Conservation (phyloP, 2,113 vertebrate species). For the Apistogramma diplotaenia region DNA sequence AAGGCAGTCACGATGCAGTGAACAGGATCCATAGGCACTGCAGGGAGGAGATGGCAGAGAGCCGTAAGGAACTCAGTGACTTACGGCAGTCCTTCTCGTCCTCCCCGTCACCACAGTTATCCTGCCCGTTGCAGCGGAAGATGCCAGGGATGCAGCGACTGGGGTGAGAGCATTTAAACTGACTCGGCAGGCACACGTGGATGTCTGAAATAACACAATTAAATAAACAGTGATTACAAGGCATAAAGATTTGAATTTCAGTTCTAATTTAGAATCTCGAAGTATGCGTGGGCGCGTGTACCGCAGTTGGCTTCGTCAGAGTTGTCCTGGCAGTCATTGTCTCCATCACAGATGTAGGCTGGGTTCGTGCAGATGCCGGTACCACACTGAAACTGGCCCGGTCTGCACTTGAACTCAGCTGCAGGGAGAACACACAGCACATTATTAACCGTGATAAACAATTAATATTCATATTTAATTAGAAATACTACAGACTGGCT, state of each 20-base stretch:
- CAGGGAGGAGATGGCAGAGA: not conserved
- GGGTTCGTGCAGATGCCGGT: slow-evolving; percentile 98
- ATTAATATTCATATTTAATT: too few relatives aligned
- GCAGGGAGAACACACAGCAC: not conserved
- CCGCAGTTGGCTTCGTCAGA: slow-evolving; percentile 97
- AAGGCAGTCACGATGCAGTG: not conserved
- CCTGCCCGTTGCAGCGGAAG: slow-evolving; percentile 97
- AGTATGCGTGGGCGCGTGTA: slow-evolving; percentile 45
- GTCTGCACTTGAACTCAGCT: slow-evolving; percentile 94
- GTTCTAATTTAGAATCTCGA: not conserved
- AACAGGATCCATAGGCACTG: not conserved
- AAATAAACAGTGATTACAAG: not conserved
- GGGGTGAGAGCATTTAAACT: slow-evolving; percentile 94
- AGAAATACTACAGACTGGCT: not conserved
- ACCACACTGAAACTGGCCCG: slow-evolving; percentile 94
- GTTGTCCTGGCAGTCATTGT: slow-evolving; percentile 98
- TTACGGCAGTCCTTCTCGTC: slow-evolving; percentile 97
- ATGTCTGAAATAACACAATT: slow-evolving; percentile 77
- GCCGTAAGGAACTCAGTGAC: slow-evolving; percentile 45
- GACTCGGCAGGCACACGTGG: slow-evolving; percentile 94
- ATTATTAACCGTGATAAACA: not conserved
- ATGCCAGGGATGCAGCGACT: slow-evolving; percentile 96
- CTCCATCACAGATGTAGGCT: slow-evolving; percentile 97
- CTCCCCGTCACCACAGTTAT: slow-evolving; percentile 95
- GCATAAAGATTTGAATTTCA: not conserved